These are phyloP conservation scores for Drosophila tripunctata DNA, from an alignment of 2,888 invertebrate species.

Conservation along the genomic window DNA sequence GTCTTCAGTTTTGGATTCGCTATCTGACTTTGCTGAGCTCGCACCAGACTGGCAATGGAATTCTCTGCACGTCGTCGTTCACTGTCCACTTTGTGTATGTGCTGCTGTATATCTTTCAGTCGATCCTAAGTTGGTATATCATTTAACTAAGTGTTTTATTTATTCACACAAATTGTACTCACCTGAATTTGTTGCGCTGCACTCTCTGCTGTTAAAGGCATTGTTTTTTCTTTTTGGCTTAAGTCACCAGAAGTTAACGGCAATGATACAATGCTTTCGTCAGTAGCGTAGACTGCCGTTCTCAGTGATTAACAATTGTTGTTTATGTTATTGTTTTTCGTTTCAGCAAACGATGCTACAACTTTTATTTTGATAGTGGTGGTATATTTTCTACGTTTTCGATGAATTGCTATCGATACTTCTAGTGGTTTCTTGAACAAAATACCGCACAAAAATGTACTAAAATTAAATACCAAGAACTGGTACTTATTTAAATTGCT, in stretches of 20 bases:
- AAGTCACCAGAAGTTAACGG: too few relatives aligned
- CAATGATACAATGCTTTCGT: too few relatives aligned
- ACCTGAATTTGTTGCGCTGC: conserved; percentile 89
- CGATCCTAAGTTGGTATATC: conserved; percentile 87
- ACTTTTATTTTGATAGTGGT: neutral
- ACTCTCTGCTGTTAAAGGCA: conserved; percentile 92
- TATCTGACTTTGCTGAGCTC: conserved; percentile 88
- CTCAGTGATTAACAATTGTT: neutral
- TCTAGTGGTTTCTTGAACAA: neutral
- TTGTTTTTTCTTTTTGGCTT: too few relatives aligned
- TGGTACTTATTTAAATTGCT: too few relatives aligned
- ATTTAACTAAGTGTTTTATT: too few relatives aligned
- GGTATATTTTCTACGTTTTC: neutral
- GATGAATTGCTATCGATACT: neutral
- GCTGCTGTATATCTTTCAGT: conserved; percentile 89
- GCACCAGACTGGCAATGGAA: conserved; percentile 90
- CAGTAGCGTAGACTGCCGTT: too few relatives aligned
- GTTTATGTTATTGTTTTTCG: neutral
- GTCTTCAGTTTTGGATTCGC: conserved; percentile 90
- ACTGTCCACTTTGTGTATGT: conserved; percentile 92
- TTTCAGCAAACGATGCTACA: neutral
- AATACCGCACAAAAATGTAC: neutral
- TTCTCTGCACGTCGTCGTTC: conserved; percentile 92
- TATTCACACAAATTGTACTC: neutral
- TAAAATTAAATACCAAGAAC: neutral